Base-by-base conservation (phyloP, 2,113 vertebrate species). In the Cygnus buccinator region DNA sequence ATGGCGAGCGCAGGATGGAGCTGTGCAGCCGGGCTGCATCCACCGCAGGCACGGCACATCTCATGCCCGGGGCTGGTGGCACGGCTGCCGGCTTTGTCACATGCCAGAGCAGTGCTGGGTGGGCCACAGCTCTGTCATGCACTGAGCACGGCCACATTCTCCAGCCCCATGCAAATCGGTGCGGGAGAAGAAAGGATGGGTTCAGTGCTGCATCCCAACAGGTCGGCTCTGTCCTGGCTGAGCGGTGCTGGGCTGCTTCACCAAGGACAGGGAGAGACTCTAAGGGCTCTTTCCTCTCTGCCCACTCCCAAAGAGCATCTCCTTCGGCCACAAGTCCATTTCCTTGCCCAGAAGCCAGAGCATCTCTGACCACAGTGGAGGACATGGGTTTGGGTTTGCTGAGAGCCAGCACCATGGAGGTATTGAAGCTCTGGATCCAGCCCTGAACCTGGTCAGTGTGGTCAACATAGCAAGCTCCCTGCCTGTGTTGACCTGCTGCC, bases 191-290 rank as follows among this genome's bases (percentile, higher is more conserved):
- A 57, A 16, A 61, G 58, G 71, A 28, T 35, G 67, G 37, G 1
- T 9, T 58, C 35, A 18, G 19, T 23, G n/a, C 43, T 19, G 35
- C 62, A 17, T 20, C 73, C 66, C 0, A 0, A 15, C 6, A 0
- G 0, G 12, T 19, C 18, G 0, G 0, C 63, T 71, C 0, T 0
- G 5, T 35, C 16, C 48, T 67, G 55, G n/a, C 19, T 0, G 1
- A 33, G 19, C 2, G 1, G 26, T 29, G 33, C 33, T 0, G 0
- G 13, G 31, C 3, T 3, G 6, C 37, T 74, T 50, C 37, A 75
- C 15, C n/a, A 29, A 50, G 50, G 35, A 3, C 46, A 46, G 20
- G 10, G 35, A 73, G 33, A 72, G 17, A 21, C 7, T 13, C 12
- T 13, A 9, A 11, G n/a, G 21, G 28, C 23, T n/a, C 41, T 89